Evolutionary conservation across 2,888 invertebrate genomes (phyloP), one percentile per base, ranked within the genome.

Genomic region (Nysson spinosus): DNA sequence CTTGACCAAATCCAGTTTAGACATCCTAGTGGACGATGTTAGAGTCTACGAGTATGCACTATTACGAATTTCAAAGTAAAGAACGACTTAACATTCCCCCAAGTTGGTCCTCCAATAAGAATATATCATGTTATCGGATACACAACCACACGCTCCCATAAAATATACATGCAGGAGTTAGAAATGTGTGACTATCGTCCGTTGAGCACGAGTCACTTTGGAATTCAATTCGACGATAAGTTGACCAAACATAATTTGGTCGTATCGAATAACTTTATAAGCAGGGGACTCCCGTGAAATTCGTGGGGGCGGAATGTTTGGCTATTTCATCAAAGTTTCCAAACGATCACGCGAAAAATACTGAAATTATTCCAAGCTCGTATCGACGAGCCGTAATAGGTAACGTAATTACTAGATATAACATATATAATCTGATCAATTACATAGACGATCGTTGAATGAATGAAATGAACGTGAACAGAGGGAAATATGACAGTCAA

Each of bases 1-100:
- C 55, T 35, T 16, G n/a, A 22, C 35, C 62, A 20, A 55, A 55
- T 55, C 42, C 32, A 17, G 28, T 52, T 47, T 55, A 44, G 30
- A 43, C 35, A n/a, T 5, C 40, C 24, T 42, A 42, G 3, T 4
- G 24, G 14, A n/a, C 11, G 24, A 9, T 4, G 11, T 12, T 1
- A 17, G 11, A 11, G n/a, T n/a, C n/a, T n/a, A n/a, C n/a, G n/a
- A n/a, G n/a, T n/a, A n/a, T n/a, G n/a, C n/a, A n/a, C 24, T 24
- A 24, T 24, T 24, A 24, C 24, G 24, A 24, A 24, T 5, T 24
- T 9, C 6, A 24, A 24, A 24, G 24, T 7, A 9, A 5, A 1
- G 24, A 24, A 5, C 6, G 24, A n/a, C n/a, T n/a, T n/a, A n/a
- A n/a, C n/a, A n/a, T 24, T 24, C 24, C 9, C 1, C 24, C 1